Evolutionary conservation across 2,888 invertebrate species (phyloP), one percentile per base, ranked within the genome.

Genomic region (Nomada hirtipes): DNA sequence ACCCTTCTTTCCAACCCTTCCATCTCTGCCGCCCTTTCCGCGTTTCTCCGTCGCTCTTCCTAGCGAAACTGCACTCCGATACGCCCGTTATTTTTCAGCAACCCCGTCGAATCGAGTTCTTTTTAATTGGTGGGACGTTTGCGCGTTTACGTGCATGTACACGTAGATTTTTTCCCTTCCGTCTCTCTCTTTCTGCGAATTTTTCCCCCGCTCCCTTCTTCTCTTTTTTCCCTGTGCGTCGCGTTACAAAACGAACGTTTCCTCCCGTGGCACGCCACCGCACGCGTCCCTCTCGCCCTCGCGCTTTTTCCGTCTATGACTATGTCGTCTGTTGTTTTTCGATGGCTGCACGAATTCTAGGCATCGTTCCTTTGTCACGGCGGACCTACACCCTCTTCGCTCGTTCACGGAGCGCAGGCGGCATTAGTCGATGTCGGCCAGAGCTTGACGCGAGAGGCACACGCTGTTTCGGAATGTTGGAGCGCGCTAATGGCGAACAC

Each of bases 81-180:
- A 89, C 89, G 86, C 86, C 89, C 89, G 90, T 91, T 90, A 91
- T 90, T 91, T 91, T 91, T 88, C 86, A 88, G 89, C 84, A 89
- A 90, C 85, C 88, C 86, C 88, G 86, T 86, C 82, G 87, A 90
- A 91, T 90, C 90, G 88, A 86, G 89, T 89, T 89, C 89, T 89
- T 91, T 91, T 91, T 92, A 92, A 92, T 92, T 92, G 91, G 89
- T 89, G 88, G 86, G 76, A 86, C 85, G 85, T 76, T 83, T 65
- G 84, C 82, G 78, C 85, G 84, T 81, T 84, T 80, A 81, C 80
- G 84, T 79, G 74, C 79, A 52, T 65, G 76, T 59, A 68, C 67
- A 52, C 68, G 42, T 73, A 57, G 44, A 63, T 69, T 75, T 55
- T 69, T 11, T 23, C 15, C 18, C 29, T 26, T 61, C 68, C 29